Base-by-base conservation (phyloP, 2,888 invertebrate genomes). In the Mesochorus sp. region DNA sequence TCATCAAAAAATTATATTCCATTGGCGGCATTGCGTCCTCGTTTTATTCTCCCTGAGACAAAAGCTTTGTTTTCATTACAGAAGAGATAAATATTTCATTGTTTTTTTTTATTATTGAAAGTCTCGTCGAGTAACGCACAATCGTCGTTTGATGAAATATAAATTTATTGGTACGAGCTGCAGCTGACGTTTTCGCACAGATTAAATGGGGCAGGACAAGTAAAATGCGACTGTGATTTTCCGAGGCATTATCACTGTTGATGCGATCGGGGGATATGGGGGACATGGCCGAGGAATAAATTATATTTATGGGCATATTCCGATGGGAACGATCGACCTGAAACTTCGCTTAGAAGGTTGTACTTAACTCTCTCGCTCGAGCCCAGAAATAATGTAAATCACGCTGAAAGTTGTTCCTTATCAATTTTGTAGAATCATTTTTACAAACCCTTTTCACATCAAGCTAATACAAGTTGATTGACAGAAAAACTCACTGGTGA, bases 121-220 rank as follows among this genome's bases (percentile, higher is more conserved):
- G 3, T 39, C 12, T 8, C 8, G n/a, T 39, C n/a, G n/a, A n/a
- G n/a, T n/a, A n/a, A n/a, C n/a, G n/a, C n/a, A n/a, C n/a, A n/a
- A n/a, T n/a, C n/a, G n/a, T n/a, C n/a, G n/a, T n/a, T n/a, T n/a
- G n/a, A n/a, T n/a, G n/a, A n/a, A n/a, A n/a, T 4, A 12, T 8
- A 4, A 4, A 4, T 12, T 39, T 39, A 12, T 39, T 39, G 10
- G 10, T 39, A 34, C 6, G 1, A 34, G 8, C 8, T 34, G 12
- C 72, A 72, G 53, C 72, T 72, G 72, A 17, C 44, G 28, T 64
- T 72, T 26, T 53, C 72, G 37, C 55, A 19, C 39, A 28, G 55
- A 57, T 68, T 14, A 31, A 68, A 55, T 44, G 6, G 6, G 8
- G 3, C 2, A 39, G 14, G 3, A 49, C 37, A 28, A 39, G 24